Evolutionary conservation across 2,113 vertebrate genomes (phyloP).

Genomic region (Spermophilus dauricus): DNA sequence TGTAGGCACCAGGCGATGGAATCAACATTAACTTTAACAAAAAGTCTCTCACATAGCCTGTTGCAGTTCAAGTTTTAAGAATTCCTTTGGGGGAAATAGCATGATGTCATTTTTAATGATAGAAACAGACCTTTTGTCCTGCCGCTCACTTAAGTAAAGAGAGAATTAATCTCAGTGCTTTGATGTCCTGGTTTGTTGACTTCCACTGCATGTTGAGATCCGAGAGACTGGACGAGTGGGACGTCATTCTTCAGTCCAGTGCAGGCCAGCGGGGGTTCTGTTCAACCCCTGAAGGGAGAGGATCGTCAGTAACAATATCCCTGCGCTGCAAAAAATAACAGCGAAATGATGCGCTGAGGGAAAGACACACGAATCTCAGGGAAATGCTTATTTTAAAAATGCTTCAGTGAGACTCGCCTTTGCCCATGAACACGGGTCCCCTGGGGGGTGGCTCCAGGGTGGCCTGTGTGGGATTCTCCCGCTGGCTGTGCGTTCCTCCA

Average conservation of each 20-base stretch:
- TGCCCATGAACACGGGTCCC: not conserved
- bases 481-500: not conserved
- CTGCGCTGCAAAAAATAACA: constrained; percentile 1
- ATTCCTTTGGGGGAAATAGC: constrained; percentile 48
- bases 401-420: not conserved
- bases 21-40: not conserved
- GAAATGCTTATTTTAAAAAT: not conserved
- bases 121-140: constrained; percentile 26
- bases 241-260: not conserved
- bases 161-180: constrained; percentile 65
- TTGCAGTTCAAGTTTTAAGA: not conserved
- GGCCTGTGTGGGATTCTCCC: not conserved
- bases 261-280: not conserved
- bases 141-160: constrained; percentile 55
- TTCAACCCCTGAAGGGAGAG: not conserved
- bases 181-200: constrained; percentile 42
- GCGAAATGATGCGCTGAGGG: not conserved
- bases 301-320: constrained; percentile 32
- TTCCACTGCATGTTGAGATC: not conserved
- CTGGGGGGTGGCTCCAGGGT: not conserved
- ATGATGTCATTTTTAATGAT: constrained; percentile 60
- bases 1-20: not conserved
- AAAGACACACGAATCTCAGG: constrained; percentile 35
- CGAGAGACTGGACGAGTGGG: constrained; percentile 1
- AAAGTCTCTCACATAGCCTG: not conserved